Evolutionary conservation across 2,797 vertebrate species (phyloP).

Genomic region (Nannoperca obscura): DNA sequence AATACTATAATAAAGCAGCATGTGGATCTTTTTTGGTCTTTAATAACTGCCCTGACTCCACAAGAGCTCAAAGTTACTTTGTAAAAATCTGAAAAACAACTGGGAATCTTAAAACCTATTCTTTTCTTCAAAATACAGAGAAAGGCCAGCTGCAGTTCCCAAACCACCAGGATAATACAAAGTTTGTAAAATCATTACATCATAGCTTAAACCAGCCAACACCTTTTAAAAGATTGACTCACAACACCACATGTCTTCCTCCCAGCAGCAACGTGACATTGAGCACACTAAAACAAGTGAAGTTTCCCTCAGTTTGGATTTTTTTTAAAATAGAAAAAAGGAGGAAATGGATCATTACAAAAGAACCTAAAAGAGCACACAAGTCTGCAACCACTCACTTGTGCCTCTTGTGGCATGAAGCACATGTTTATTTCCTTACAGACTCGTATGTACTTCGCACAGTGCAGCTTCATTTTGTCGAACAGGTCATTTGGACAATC

Average conservation of each 20-base stretch:
- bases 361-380: neutral
- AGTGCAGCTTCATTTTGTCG: constrained; percentile 91
- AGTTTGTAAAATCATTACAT: neutral
- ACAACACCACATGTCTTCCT: neutral
- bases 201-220: constrained; percentile 30
- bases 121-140: neutral
- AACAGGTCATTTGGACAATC: constrained; percentile 94
- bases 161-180: neutral
- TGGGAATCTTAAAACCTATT: neutral
- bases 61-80: neutral
- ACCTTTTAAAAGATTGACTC: neutral
- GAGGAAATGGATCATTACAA: constrained; percentile 37
- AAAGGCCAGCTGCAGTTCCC: neutral
- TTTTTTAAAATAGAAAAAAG: too few species aligned
- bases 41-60: too few species aligned
- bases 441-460: constrained; percentile 90
- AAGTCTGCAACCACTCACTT: constrained; percentile 81
- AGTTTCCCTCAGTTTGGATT: neutral
- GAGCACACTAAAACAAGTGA: neutral
- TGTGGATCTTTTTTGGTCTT: neutral
- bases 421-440: constrained; percentile 97
- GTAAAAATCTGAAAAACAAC: neutral
- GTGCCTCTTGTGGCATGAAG: constrained; percentile 94
- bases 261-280: neutral
- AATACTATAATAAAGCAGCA: neutral